Percentiles rank a stretch among this genome's conserved stretches.
phyloP scores from a whole-genome alignment of 2,797 vertebrate genomes.

The Ptychadena robeensis region DNA sequence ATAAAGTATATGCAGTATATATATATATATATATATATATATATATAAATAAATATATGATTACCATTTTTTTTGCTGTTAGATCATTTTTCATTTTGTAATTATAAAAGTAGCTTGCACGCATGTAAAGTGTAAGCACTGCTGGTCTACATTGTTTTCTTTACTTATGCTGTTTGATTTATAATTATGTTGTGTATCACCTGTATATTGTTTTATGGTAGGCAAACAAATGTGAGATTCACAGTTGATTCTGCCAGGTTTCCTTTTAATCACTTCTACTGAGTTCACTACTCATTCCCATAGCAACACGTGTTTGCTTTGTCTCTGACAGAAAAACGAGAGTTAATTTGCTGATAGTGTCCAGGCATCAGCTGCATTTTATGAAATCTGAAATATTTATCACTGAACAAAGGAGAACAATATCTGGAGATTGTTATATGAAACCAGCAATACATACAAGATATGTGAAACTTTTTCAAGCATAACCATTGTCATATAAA shows the following conservation, averaged over 20 bases:
- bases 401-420: constrained; percentile 6
- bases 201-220: background rate
- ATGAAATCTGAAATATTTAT: constrained; percentile 21
- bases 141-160: too few species aligned
- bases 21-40: too few species aligned
- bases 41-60: too few species aligned
- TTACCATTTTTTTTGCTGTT: too few species aligned
- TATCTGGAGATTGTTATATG: constrained; percentile 17
- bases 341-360: constrained; percentile 30
- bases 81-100: too few species aligned
- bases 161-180: too few species aligned
- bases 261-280: constrained; percentile 4
- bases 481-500: background rate
- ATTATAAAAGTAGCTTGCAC: too few species aligned
- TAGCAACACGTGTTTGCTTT: constrained; percentile 46
- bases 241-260: background rate
- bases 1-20: too few species aligned
- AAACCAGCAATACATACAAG: background rate
- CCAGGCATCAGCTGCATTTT: constrained; percentile 24
- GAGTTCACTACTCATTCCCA: constrained; percentile 28
- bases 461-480: background rate
- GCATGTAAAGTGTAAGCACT: too few species aligned
- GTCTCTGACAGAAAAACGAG: constrained; percentile 9
- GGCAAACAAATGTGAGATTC: background rate
- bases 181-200: background rate